These are phyloP conservation scores for Apus apus DNA, from an alignment of 2,113 vertebrate genomes.

Conservation along the genomic window DNA sequence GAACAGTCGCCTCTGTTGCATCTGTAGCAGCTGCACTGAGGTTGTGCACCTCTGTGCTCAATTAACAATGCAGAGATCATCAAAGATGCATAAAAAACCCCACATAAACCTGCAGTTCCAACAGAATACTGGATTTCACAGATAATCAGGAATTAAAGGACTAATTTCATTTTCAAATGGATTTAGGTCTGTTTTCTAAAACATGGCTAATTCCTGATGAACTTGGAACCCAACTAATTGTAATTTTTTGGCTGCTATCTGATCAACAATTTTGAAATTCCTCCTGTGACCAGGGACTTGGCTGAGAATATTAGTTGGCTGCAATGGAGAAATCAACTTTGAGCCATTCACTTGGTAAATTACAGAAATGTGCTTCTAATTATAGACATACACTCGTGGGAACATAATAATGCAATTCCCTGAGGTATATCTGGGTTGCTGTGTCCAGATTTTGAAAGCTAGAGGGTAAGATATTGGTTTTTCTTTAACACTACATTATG, in stretches of 20 bases:
- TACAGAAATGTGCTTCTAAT: conserved; percentile 26
- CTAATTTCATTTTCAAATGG: not conserved
- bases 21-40: not conserved
- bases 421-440: not conserved
- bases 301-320: not conserved
- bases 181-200: not conserved
- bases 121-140: not conserved
- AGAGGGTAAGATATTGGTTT: not conserved
- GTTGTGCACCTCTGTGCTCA: not conserved
- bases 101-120: not conserved
- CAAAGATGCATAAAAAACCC: not conserved
- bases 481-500: conserved; percentile 20
- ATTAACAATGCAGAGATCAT: not conserved
- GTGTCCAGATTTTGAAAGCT: conserved; percentile 24
- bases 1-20: not conserved
- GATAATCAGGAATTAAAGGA: not conserved
- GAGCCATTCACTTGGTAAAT: not conserved
- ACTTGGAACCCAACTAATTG: not conserved
- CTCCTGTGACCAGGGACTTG: not conserved
- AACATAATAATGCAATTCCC: not conserved
- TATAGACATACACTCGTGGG: not conserved
- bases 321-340: not conserved
- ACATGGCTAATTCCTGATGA: not conserved
- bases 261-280: not conserved
- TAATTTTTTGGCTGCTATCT: not conserved